Conservation (phyloP, 1,140 invertebrate species). For the Theocolax elegans region DNA sequence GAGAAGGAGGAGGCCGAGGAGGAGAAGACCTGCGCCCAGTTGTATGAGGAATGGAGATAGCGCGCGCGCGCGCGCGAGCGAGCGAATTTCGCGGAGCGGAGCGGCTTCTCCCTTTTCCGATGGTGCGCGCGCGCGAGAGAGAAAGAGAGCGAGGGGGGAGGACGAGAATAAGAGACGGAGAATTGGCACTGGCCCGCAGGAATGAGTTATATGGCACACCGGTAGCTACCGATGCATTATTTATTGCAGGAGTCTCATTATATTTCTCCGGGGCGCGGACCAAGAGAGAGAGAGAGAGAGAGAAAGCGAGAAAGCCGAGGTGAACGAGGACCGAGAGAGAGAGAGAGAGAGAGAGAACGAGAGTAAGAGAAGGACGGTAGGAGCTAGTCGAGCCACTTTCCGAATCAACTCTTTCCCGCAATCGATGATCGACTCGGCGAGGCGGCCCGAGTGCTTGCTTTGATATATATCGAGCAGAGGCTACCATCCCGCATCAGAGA, state of each 20-base stretch:
- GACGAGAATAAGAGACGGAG: slow-evolving; percentile 22
- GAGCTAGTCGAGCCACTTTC: slow-evolving; percentile 35
- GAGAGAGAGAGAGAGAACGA: neutral
- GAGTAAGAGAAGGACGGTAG: neutral
- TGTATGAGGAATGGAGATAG: slow-evolving; percentile 34
- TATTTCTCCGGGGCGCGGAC: slow-evolving; percentile 51
- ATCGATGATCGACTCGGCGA: slow-evolving; percentile 35
- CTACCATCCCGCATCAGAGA: neutral
- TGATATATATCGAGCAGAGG: slow-evolving; percentile 25
- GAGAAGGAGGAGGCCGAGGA: slow-evolving; percentile 7
- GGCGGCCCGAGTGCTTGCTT: neutral
- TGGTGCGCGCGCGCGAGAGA: neutral
- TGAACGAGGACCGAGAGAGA: neutral
- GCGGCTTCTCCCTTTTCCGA: neutral
- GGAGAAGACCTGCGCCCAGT: slow-evolving; percentile 6
- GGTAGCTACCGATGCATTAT: slow-evolving; percentile 66
- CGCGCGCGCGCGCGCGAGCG: too few species aligned
- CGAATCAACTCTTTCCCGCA: slow-evolving; percentile 34
- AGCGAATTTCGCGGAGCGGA: slow-evolving; percentile 7
- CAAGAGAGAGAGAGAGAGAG: neutral
- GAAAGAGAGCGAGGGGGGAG: neutral
- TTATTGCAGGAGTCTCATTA: slow-evolving; percentile 67
- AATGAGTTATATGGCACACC: slow-evolving; percentile 65
- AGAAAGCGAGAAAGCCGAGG: neutral
- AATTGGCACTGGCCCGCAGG: slow-evolving; percentile 43